A percentile compares a stretch with the other conserved stretches of the same genome.
These are phyloP conservation scores for Desmodus rotundus DNA, from an alignment of 2,113 vertebrate genomes.

Conservation along the genomic window DNA sequence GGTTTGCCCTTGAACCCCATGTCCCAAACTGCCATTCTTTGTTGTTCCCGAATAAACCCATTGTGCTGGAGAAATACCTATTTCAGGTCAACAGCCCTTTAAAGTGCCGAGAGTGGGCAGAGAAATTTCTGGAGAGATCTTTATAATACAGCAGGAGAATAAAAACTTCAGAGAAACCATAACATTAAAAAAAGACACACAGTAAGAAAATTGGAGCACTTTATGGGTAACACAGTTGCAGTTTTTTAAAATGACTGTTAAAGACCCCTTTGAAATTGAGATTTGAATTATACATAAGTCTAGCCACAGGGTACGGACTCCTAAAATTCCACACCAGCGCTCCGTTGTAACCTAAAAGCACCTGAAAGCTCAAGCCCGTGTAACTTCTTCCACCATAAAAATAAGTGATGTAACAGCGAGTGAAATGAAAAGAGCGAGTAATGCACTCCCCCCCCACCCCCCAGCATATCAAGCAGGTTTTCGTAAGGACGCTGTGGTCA, in stretches of 20 bases:
- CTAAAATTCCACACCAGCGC: slow-evolving; percentile 64
- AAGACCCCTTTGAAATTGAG: slow-evolving; percentile 72
- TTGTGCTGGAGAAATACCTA: not conserved
- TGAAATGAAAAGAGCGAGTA: slow-evolving; percentile 82
- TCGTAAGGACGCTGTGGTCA: slow-evolving; percentile 86
- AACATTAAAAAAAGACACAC: slow-evolving; percentile 53
- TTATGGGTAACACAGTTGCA: slow-evolving; percentile 56
- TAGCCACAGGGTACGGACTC: slow-evolving; percentile 52
- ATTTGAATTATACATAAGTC: slow-evolving; percentile 74
- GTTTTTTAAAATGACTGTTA: slow-evolving; percentile 70
- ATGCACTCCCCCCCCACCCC: slow-evolving; percentile 77
- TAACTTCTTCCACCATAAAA: slow-evolving; percentile 74
- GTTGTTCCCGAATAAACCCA: not conserved
- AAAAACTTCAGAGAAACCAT: slow-evolving; percentile 39
- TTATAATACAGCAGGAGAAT: not conserved
- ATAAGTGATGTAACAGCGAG: slow-evolving; percentile 80
- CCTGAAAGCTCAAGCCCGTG: slow-evolving; percentile 70
- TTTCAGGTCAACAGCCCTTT: not conserved
- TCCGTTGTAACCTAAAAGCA: slow-evolving; percentile 72
- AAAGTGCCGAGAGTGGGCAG: not conserved
- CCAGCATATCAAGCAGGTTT: slow-evolving; percentile 88
- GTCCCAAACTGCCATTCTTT: not conserved
- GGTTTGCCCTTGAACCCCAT: not conserved
- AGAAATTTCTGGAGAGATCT: not conserved
- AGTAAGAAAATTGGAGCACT: slow-evolving; percentile 65